Evolutionary conservation across 1,140 invertebrate genomes (phyloP).

Genomic region (Eufriesea mexicana): DNA sequence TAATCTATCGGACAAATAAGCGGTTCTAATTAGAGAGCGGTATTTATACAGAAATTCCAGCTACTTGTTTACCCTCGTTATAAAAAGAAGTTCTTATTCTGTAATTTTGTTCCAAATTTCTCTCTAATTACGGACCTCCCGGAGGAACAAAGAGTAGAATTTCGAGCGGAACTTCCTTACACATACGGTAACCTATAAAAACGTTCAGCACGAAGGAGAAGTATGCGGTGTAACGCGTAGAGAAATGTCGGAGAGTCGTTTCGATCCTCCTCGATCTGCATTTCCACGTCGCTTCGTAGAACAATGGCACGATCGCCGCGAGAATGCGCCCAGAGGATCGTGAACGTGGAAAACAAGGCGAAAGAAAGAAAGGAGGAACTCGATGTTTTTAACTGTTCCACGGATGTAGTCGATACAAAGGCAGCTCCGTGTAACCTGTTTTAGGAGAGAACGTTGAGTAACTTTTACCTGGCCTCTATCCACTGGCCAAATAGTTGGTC

Average conservation of each 20-base stretch:
- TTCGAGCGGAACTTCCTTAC: neutral
- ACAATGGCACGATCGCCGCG: conserved; percentile 3
- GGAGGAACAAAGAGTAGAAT: neutral
- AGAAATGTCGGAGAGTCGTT: neutral
- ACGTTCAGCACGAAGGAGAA: neutral
- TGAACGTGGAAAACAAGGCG: neutral
- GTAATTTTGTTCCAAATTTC: neutral
- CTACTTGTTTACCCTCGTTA: neutral
- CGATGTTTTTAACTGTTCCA: neutral
- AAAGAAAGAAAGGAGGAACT: neutral
- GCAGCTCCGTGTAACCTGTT: conserved; percentile 14
- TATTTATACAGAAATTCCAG: no score
- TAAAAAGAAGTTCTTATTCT: neutral
- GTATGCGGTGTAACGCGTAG: neutral
- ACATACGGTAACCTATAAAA: neutral
- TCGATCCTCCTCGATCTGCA: neutral
- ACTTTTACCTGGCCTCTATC: neutral
- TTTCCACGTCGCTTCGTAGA: neutral
- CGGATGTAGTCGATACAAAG: neutral
- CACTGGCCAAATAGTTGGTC: neutral
- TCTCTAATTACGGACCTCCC: neutral
- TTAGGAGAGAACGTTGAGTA: conserved; percentile 16
- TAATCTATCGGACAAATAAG: no score
- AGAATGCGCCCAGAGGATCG: neutral
- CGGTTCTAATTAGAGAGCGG: no score